A percentile compares a stretch with the other conserved stretches of the same genome.
Conservation (phyloP, 2,888 invertebrate species). For the Eudemis profundana region DNA sequence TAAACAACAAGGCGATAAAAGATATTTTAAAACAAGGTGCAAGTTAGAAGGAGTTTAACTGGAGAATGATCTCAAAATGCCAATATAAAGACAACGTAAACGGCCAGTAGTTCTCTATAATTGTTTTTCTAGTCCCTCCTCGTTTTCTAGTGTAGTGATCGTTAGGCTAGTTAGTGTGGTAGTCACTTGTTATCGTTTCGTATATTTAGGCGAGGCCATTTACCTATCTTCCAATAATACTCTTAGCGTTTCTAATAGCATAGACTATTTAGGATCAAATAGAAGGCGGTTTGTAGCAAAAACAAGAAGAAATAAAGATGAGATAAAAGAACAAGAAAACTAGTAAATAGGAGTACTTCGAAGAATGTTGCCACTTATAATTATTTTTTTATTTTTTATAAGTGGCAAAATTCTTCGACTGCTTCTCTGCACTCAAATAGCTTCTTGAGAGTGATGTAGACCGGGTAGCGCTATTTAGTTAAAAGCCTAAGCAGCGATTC, state of each 20-base stretch:
- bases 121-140: conserved; percentile 80
- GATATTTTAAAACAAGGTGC: no score
- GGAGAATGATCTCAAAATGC: neutral
- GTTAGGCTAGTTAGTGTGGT: conserved; percentile 57
- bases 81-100: conserved; percentile 24
- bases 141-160: conserved; percentile 65
- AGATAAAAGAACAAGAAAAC: neutral
- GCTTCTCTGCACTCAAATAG: no score
- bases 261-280: conserved; percentile 62
- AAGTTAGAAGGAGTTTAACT: neutral
- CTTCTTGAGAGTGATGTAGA: no score
- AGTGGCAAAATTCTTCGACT: no score
- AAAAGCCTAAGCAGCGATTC: no score
- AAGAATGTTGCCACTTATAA: no score
- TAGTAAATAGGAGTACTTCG: no score
- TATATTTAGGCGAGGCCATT: conserved; percentile 78
- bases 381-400: no score
- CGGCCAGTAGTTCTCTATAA: conserved; percentile 43
- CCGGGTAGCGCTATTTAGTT: no score
- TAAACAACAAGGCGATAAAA: no score
- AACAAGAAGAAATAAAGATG: conserved; percentile 37
- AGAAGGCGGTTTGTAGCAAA: conserved; percentile 51
- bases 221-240: conserved; percentile 72
- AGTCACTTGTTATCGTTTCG: conserved; percentile 70
- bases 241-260: conserved; percentile 72